These are phyloP conservation scores for Pelobates cultripes DNA, from an alignment of 2,797 vertebrate species.

Conservation along the genomic window DNA sequence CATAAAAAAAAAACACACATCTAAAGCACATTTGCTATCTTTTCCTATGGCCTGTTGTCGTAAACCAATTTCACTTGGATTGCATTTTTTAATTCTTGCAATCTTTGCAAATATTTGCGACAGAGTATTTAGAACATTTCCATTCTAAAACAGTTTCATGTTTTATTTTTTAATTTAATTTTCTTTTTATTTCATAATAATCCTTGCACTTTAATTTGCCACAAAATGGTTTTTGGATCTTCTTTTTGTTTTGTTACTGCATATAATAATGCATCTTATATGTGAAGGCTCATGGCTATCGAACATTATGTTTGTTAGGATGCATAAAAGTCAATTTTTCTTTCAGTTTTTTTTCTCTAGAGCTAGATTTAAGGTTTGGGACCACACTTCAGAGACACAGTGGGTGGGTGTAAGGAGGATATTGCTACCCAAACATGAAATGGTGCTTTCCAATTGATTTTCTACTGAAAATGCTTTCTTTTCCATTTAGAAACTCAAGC, in stretches of 20 bases:
- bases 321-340: constrained; percentile 18
- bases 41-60: too few relatives aligned
- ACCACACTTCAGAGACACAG: constrained; percentile 40
- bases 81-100: too few relatives aligned
- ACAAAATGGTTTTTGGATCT: not conserved
- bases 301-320: constrained; percentile 23
- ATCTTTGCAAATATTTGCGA: not conserved
- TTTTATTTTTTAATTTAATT: not conserved
- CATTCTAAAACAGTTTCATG: not conserved
- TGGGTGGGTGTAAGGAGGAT: constrained; percentile 39
- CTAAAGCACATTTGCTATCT: too few relatives aligned
- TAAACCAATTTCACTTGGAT: too few relatives aligned
- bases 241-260: not conserved
- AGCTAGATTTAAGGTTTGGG: constrained; percentile 25
- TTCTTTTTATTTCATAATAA: not conserved
- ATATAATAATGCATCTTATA: not conserved
- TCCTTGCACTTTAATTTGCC: too few relatives aligned
- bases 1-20: too few relatives aligned
- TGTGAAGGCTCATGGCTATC: constrained; percentile 19
- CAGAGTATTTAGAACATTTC: not conserved
- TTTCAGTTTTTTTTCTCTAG: constrained; percentile 10
- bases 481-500: constrained; percentile 52
- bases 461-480: constrained; percentile 55
- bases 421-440: constrained; percentile 51
- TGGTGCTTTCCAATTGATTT: constrained; percentile 54